A percentile compares a stretch with the other conserved stretches of the same genome.
phyloP scores from a whole-genome alignment of 2,888 invertebrate species.

The Lamellibrachia columna region DNA sequence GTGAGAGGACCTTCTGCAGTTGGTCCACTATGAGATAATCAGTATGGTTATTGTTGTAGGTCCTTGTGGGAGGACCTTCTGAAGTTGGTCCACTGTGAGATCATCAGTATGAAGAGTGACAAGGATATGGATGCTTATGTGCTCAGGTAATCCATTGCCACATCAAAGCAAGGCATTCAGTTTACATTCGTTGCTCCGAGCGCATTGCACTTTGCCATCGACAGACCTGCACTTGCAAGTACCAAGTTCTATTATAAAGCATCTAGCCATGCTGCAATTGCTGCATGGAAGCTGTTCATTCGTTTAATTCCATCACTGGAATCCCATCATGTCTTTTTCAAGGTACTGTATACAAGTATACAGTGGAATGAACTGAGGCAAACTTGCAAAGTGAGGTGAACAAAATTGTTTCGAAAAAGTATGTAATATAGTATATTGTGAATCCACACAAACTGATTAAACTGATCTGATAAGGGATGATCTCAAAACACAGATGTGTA shows the following conservation, averaged over 20 bases:
- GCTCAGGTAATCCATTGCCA: conserved; percentile 75
- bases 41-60: conserved; percentile 70
- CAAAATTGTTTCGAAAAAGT: too few species aligned
- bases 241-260: too few species aligned
- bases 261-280: too few species aligned
- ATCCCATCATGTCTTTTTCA: too few species aligned
- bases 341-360: too few species aligned
- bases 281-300: too few species aligned
- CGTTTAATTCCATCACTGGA: too few species aligned
- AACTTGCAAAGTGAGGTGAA: too few species aligned
- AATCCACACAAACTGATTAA: too few species aligned
- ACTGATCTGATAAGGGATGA: neutral
- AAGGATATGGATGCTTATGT: conserved; percentile 94
- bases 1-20: conserved; percentile 64
- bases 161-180: conserved; percentile 58
- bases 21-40: conserved; percentile 69
- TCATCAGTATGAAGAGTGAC: conserved; percentile 89
- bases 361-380: too few species aligned
- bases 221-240: neutral
- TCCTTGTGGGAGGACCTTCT: conserved; percentile 87
- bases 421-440: too few species aligned
- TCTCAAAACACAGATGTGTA: too few species aligned
- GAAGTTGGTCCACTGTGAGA: conserved; percentile 93
- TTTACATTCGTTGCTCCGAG: neutral
- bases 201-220: neutral